Evolutionary conservation across 2,888 invertebrate species (phyloP).

Genomic region (Drepanosiphum platanoidis): DNA sequence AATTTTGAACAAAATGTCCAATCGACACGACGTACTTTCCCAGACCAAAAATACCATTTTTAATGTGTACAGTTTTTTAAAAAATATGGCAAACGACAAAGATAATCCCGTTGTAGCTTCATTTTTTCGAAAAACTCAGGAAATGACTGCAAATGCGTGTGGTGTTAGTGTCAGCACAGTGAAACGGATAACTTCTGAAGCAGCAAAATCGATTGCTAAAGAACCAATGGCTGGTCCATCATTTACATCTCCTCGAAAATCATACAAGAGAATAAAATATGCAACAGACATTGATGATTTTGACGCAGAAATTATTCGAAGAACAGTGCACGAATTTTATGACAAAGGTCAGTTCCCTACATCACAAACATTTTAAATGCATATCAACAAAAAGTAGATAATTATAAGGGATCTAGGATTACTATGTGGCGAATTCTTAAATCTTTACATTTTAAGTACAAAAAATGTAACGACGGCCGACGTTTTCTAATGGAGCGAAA

Average conservation of each 20-base stretch:
- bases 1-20: too few relatives aligned
- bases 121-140: slow-evolving; percentile 35
- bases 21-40: too few relatives aligned
- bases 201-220: background rate
- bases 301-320: slow-evolving; percentile 39
- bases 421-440: slow-evolving; percentile 20
- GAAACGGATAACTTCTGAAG: slow-evolving; percentile 20
- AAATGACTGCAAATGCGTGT: slow-evolving; percentile 30
- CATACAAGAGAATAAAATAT: slow-evolving; percentile 11
- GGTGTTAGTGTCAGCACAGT: slow-evolving; percentile 28
- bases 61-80: slow-evolving; percentile 5
- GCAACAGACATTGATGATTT: slow-evolving; percentile 48
- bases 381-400: slow-evolving; percentile 33
- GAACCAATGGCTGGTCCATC: background rate
- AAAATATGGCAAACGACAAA: slow-evolving; percentile 14
- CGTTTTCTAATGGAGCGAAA: slow-evolving; percentile 33
- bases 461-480: slow-evolving; percentile 33
- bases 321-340: slow-evolving; percentile 39
- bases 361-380: slow-evolving; percentile 18
- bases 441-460: slow-evolving; percentile 15
- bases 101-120: slow-evolving; percentile 10
- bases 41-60: too few relatives aligned
- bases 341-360: slow-evolving; percentile 41
- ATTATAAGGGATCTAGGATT: slow-evolving; percentile 33
- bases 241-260: slow-evolving; percentile 12